Evolutionary conservation across 2,113 vertebrate genomes (phyloP).

Genomic region (Ia io): DNA sequence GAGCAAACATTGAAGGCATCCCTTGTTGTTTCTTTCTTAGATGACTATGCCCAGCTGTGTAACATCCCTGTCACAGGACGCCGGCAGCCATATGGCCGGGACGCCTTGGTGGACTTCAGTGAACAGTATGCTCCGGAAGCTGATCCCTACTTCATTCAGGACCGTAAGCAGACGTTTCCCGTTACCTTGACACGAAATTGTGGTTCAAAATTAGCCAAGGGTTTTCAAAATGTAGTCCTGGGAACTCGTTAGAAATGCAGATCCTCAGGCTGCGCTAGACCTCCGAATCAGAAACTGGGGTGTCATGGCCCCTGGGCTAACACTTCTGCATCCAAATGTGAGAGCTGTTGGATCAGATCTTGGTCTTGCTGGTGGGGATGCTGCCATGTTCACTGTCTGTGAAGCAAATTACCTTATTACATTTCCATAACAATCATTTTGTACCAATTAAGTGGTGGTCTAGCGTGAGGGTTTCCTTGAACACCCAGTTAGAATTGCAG

Average conservation of each 20-base stretch:
- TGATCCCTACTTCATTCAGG: conserved; percentile 87
- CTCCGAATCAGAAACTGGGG: background rate
- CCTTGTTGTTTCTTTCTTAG: conserved; percentile 74
- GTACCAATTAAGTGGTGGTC: conserved; percentile 53
- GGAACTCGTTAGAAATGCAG: background rate
- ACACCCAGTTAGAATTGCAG: background rate
- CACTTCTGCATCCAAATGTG: accelerated
- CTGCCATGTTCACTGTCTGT: conserved; percentile 48
- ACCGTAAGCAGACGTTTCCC: conserved; percentile 85
- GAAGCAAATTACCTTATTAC: conserved; percentile 19
- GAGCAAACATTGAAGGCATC: accelerated
- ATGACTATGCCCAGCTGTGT: conserved; percentile 93
- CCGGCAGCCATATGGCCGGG: conserved; percentile 88
- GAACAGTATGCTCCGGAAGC: conserved; percentile 83
- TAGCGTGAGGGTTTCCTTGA: conserved; percentile 45
- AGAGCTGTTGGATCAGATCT: background rate
- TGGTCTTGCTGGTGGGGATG: background rate
- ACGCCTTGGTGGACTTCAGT: conserved; percentile 88
- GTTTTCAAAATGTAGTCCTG: background rate
- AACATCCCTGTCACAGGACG: conserved; percentile 87
- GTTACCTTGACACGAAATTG: conserved; percentile 43
- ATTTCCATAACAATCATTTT: conserved; percentile 6
- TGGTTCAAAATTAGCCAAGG: conserved; percentile 1
- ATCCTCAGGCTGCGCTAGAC: no score
- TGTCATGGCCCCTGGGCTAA: background rate